Conservation (phyloP, 30 jellyfish, hydroid and myxozoan species). For the Sanderia malayensis region DNA sequence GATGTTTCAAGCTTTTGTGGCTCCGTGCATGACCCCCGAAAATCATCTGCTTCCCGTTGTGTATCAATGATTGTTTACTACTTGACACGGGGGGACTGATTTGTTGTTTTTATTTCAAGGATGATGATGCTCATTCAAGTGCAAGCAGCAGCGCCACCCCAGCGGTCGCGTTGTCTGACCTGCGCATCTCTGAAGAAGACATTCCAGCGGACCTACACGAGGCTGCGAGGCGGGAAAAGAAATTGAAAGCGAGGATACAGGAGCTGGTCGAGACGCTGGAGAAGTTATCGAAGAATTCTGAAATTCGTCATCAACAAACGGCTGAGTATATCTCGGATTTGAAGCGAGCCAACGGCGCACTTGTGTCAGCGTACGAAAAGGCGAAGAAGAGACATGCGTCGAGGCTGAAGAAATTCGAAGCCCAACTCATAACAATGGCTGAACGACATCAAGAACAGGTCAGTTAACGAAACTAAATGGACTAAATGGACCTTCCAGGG, state of each 20-base stretch:
- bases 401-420: conserved; percentile 91
- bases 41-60: no score
- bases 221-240: conserved; percentile 88
- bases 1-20: no score
- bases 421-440: conserved; percentile 88
- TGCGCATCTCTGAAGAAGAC: conserved; percentile 68
- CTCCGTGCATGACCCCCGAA: no score
- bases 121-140: conserved; percentile 80
- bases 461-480: no score
- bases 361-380: conserved; percentile 98
- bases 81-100: no score
- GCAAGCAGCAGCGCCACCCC: conserved; percentile 80
- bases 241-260: conserved; percentile 71
- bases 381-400: conserved; percentile 98
- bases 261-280: conserved; percentile 91
- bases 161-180: conserved; percentile 30
- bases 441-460: conserved; percentile 91
- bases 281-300: conserved; percentile 85
- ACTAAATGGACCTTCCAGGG: no score
- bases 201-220: conserved; percentile 67
- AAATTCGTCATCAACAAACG: conserved; percentile 88
- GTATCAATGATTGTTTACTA: no score
- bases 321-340: conserved; percentile 93
- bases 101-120: conserved; percentile 49
- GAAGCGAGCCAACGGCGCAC: conserved; percentile 98